A percentile compares a stretch with the other conserved stretches of the same genome.
phyloP scores from a whole-genome alignment of 2,113 vertebrate genomes.

The Lophius piscatorius region DNA sequence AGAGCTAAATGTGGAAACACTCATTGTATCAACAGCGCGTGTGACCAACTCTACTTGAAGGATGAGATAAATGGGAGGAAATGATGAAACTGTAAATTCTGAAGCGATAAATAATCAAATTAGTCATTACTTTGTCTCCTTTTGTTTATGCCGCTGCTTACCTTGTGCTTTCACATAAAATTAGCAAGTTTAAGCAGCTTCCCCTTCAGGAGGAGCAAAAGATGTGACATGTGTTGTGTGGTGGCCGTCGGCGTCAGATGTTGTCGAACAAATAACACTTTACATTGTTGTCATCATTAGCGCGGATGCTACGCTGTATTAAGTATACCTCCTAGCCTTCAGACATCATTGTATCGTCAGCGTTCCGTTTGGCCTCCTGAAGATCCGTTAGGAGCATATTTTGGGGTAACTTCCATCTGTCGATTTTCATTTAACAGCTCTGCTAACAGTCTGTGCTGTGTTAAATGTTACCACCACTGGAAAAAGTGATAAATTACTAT shows the following conservation, averaged over 20 bases:
- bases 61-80: background rate
- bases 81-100: constrained; percentile 35
- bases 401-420: constrained; percentile 49
- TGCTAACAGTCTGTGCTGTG: constrained; percentile 38
- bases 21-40: constrained; percentile 33
- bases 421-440: constrained; percentile 36
- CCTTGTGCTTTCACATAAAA: constrained; percentile 11
- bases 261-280: constrained; percentile 28
- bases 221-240: constrained; percentile 8
- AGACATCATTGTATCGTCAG: constrained; percentile 34
- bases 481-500: constrained; percentile 19
- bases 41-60: constrained; percentile 58
- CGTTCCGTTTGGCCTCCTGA: constrained; percentile 33
- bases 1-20: constrained; percentile 62
- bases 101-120: constrained; percentile 47
- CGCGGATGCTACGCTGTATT: constrained; percentile 21
- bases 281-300: constrained; percentile 16
- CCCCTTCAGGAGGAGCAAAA: background rate
- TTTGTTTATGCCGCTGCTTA: constrained; percentile 18
- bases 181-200: constrained; percentile 18
- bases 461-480: constrained; percentile 25
- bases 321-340: constrained; percentile 31
- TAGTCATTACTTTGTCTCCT: constrained; percentile 19
- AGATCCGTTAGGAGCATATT: constrained; percentile 45
- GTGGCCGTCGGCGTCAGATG: constrained; percentile 21